Evolutionary conservation across 92 coral and sea anemone genomes (phyloP).

Genomic region (Paramuricea clavata): DNA sequence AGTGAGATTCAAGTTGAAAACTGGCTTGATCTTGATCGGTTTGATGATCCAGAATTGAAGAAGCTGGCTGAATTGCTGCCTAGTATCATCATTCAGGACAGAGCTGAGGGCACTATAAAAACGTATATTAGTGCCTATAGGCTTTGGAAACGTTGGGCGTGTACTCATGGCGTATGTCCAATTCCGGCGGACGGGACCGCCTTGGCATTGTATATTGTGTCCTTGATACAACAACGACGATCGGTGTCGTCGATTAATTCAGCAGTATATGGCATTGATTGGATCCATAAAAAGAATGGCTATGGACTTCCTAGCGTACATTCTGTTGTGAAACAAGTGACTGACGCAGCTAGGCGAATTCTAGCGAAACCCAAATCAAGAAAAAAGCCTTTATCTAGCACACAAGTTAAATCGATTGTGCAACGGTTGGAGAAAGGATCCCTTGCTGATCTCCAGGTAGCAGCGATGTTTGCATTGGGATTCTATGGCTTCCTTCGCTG

Average conservation of each 20-base stretch:
- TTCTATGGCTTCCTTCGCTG: slow-evolving; percentile 60
- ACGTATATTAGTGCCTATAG: slow-evolving; percentile 60
- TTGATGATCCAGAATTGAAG: slow-evolving; percentile 47
- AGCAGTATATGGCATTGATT: slow-evolving; percentile 63
- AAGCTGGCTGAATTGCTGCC: slow-evolving; percentile 61
- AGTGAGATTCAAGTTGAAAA: not conserved
- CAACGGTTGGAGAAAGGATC: slow-evolving; percentile 5
- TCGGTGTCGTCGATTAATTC: slow-evolving; percentile 67
- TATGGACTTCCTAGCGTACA: not conserved
- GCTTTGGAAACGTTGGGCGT: slow-evolving; percentile 61
- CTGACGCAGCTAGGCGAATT: not conserved
- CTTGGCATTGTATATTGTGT: slow-evolving; percentile 67
- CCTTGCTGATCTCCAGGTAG: slow-evolving; percentile 39
- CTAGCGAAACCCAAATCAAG: not conserved
- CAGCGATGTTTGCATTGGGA: slow-evolving; percentile 46
- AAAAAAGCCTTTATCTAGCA: not conserved
- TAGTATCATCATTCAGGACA: slow-evolving; percentile 57
- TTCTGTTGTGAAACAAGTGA: slow-evolving; percentile 26
- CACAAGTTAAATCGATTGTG: not conserved
- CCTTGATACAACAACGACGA: slow-evolving; percentile 63
- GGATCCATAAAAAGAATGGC: slow-evolving; percentile 58
- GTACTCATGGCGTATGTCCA: slow-evolving; percentile 14
- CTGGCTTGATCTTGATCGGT: slow-evolving; percentile 5
- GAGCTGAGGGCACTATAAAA: slow-evolving; percentile 66
- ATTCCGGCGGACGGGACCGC: slow-evolving; percentile 61